Evolutionary conservation across 1,140 invertebrate genomes (phyloP), one percentile per base, ranked within the genome.

Genomic region (Holotrichia oblita): DNA sequence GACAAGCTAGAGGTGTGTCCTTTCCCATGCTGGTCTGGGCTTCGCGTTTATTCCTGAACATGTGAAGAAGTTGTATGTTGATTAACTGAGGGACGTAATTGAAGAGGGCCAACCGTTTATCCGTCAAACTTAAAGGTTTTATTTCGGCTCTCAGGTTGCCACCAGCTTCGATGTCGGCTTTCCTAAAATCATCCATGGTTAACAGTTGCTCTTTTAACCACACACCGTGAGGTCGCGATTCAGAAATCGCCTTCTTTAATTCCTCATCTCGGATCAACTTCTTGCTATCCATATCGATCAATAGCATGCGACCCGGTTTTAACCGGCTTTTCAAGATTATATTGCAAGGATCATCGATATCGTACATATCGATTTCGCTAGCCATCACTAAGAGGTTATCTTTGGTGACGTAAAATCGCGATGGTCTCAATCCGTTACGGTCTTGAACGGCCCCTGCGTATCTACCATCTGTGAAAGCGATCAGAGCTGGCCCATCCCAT

Each of bases 1-100:
- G 90, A 85, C 98, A 99, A 4, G 98, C 98, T 77, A 99, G 87
- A 0, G 98, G 98, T 0, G 97, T 95, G 89, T 99, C 98, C 87
- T 99, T 99, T 55, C 98, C 98, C 98, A 99, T 99, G 4, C 97
- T 99, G 41, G 98, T 98, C 10, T 99, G 88, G 3, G 98, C 97
- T 92, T 99, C 98, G 61, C 61, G 61, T 27, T 27, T 24, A 69
- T 69, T 69, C 61, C 24, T 69, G 61, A 69, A 7, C 61, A 69
- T 69, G 20, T 69, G 17, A 7, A 69, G 12, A 10, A 69, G 20
- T 69, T 69, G 61, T 20, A 69, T 69, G 61, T 69, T 69, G 6
- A 69, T 27, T 1, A 69, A 12, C 27, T 69, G 61, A 20, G 61
- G 20, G 22, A 10, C 12, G 12, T 69, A 69, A 9, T 24, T 7